Evolutionary conservation across 2,113 vertebrate species (phyloP).

Genomic region (Lampris megalopsis): DNA sequence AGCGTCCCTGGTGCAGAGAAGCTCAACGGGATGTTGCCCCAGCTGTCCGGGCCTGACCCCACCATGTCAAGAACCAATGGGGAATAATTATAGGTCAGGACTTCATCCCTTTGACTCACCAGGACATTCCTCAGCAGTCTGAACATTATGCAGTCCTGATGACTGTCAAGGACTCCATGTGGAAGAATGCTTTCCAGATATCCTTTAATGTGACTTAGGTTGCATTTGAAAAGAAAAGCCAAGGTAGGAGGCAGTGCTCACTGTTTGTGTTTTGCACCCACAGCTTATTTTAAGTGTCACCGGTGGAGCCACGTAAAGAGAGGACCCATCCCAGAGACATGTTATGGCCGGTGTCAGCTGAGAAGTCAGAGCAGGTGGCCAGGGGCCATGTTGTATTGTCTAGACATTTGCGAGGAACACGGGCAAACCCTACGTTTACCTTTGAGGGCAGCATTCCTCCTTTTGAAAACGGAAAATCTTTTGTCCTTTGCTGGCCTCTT

Average conservation of each 20-base stretch:
- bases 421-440: slow-evolving; percentile 64
- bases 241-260: slow-evolving; percentile 47
- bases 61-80: slow-evolving; percentile 77
- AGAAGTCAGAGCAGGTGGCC: slow-evolving; percentile 76
- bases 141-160: slow-evolving; percentile 70
- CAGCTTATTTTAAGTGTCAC: slow-evolving; percentile 46
- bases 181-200: slow-evolving; percentile 73
- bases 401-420: slow-evolving; percentile 59
- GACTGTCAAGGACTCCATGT: slow-evolving; percentile 72
- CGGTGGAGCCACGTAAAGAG: slow-evolving; percentile 67
- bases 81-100: slow-evolving; percentile 85
- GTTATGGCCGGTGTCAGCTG: slow-evolving; percentile 63
- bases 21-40: slow-evolving; percentile 82
- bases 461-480: slow-evolving; percentile 61
- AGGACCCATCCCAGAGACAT: slow-evolving; percentile 62
- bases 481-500: slow-evolving; percentile 42
- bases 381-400: slow-evolving; percentile 64
- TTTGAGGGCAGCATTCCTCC: slow-evolving; percentile 49
- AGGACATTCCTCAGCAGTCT: slow-evolving; percentile 75
- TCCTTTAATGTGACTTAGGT: slow-evolving; percentile 50
- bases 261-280: slow-evolving; percentile 10
- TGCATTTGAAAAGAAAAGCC: slow-evolving; percentile 30
- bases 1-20: slow-evolving; percentile 66
- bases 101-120: slow-evolving; percentile 76
- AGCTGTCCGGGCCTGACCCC: slow-evolving; percentile 82